Percentiles rank a stretch among this genome's conserved stretches.
Evolutionary conservation across 35 echinoderm and acorn worm genomes (phyloP).

Genomic region (Patiria miniata): DNA sequence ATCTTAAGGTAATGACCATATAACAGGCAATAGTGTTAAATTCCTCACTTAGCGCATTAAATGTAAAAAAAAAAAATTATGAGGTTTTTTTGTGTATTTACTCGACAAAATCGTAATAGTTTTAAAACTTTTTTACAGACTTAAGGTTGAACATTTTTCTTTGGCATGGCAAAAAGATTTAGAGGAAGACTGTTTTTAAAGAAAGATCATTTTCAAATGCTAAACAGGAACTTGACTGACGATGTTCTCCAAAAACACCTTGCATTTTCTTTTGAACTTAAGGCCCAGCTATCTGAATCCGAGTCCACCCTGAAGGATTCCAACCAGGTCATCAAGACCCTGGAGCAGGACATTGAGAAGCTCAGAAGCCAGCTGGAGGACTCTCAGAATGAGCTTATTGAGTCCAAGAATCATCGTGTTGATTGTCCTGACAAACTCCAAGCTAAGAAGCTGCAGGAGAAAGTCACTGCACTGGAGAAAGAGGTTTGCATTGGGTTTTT

Average conservation of each 20-base stretch:
- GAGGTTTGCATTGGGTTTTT: neutral
- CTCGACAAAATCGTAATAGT: no score
- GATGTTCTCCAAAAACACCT: no score
- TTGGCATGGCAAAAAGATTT: no score
- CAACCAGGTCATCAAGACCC: neutral
- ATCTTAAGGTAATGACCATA: neutral
- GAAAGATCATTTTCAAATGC: no score
- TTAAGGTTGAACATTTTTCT: no score
- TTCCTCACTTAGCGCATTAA: no score
- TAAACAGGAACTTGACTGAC: no score
- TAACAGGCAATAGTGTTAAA: no score
- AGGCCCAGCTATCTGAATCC: constrained; percentile 1
- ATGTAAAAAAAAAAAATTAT: no score
- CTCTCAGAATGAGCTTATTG: neutral
- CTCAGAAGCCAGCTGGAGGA: constrained; percentile 6
- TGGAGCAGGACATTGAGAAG: constrained; percentile 23
- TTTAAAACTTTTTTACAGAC: no score
- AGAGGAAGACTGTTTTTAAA: no score
- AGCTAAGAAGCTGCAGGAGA: constrained; percentile 5
- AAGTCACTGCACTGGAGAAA: neutral
- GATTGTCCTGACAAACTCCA: neutral
- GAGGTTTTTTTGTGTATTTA: no score
- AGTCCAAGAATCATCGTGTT: neutral
- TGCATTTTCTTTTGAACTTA: neutral
- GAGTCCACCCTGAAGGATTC: constrained; percentile 17